These are phyloP conservation scores for Asbolus verrucosus DNA, from an alignment of 1,140 invertebrate species.

Conservation along the genomic window DNA sequence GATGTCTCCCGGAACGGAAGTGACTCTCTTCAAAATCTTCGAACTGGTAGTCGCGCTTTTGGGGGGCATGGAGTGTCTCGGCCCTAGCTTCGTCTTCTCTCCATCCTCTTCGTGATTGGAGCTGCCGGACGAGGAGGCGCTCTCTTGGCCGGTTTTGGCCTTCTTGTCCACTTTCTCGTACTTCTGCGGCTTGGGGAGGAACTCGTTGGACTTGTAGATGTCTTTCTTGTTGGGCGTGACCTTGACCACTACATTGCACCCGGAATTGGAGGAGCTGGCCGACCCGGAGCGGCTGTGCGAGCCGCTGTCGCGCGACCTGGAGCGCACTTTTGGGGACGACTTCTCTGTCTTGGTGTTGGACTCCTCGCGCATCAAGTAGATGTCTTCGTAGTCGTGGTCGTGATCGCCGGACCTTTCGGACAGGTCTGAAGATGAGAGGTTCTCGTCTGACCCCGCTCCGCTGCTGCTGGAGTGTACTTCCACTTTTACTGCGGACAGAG, in stretches of 20 bases:
- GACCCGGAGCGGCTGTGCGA: conserved; percentile 76
- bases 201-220: conserved; percentile 60
- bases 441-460: conserved; percentile 72
- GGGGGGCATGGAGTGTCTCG: conserved; percentile 62
- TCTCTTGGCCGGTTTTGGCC: conserved; percentile 50
- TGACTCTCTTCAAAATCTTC: conserved; percentile 60
- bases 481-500: conserved; percentile 69
- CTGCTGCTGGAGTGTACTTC: conserved; percentile 74
- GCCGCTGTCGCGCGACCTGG: conserved; percentile 73
- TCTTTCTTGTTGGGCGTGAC: conserved; percentile 54
- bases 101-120: conserved; percentile 62
- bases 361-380: conserved; percentile 76
- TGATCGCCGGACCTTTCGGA: conserved; percentile 67
- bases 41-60: conserved; percentile 40
- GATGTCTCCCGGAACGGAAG: conserved; percentile 53
- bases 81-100: conserved; percentile 60
- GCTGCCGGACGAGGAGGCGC: conserved; percentile 61
- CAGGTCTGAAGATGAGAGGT: conserved; percentile 69
- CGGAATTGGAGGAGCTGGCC: conserved; percentile 67
- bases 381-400: conserved; percentile 82
- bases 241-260: conserved; percentile 63
- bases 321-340: conserved; percentile 65
- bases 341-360: conserved; percentile 53
- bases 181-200: conserved; percentile 60
- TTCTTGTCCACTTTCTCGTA: conserved; percentile 57